Conservation (phyloP, 2,888 invertebrate genomes). For the Orthosia incerta region DNA sequence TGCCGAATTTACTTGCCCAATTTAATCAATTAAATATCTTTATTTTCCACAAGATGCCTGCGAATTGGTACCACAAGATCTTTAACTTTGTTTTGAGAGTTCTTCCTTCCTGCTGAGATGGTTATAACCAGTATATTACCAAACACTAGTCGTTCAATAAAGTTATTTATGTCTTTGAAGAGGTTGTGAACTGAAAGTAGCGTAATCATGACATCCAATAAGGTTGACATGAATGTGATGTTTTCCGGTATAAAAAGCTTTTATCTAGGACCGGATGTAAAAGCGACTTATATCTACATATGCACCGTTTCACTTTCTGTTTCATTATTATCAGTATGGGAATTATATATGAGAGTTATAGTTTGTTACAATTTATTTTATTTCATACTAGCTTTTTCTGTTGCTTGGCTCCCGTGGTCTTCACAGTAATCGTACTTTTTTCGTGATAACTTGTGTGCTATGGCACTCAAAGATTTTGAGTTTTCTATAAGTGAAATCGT, state of each 20-base stretch:
- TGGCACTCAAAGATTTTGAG: too few relatives aligned
- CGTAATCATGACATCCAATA: background rate
- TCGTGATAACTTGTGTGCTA: too few relatives aligned
- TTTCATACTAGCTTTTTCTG: background rate
- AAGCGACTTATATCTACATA: constrained; percentile 32
- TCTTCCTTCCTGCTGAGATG: background rate
- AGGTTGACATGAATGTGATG: constrained; percentile 15
- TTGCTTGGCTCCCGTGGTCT: too few relatives aligned
- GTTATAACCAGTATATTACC: background rate
- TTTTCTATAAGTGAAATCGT: too few relatives aligned
- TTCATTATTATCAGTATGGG: constrained; percentile 40
- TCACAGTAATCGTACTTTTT: too few relatives aligned
- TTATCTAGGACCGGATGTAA: constrained; percentile 47
- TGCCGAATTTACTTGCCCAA: background rate
- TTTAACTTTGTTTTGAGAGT: background rate
- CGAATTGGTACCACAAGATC: background rate
- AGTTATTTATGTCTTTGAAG: background rate
- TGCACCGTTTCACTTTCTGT: constrained; percentile 15
- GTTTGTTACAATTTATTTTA: background rate
- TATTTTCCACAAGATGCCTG: background rate
- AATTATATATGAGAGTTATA: constrained; percentile 22
- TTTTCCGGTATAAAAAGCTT: constrained; percentile 1
- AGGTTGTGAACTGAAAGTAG: constrained; percentile 14
- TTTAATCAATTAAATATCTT: background rate
- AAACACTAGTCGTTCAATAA: constrained; percentile 5